phyloP scores from a whole-genome alignment of 1,140 invertebrate genomes.

The Xylocopa sonorina region DNA sequence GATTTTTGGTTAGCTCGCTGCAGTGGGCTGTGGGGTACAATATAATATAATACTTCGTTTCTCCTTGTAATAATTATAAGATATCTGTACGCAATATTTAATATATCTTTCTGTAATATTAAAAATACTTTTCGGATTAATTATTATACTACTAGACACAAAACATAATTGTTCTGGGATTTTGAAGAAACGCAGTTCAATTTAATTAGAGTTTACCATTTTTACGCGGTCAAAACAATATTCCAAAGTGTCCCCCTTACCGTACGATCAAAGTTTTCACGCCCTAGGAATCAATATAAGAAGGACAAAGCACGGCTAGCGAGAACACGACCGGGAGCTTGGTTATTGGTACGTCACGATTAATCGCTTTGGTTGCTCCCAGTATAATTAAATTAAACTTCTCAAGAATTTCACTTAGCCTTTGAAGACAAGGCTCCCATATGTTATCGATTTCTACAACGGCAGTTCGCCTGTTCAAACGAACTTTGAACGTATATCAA shows the following conservation, averaged over 20 bases:
- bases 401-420: slow-evolving; percentile 75
- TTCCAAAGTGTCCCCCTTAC: slow-evolving; percentile 26
- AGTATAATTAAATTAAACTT: slow-evolving; percentile 76
- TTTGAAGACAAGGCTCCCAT: slow-evolving; percentile 63
- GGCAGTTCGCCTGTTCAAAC: slow-evolving; percentile 24
- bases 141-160: too few relatives aligned
- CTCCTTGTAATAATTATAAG: too few relatives aligned
- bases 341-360: slow-evolving; percentile 66
- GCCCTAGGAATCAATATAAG: slow-evolving; percentile 33
- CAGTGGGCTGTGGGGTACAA: too few relatives aligned
- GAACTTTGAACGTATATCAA: slow-evolving; percentile 67
- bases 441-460: slow-evolving; percentile 69
- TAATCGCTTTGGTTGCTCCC: slow-evolving; percentile 66
- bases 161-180: too few relatives aligned
- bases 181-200: too few relatives aligned
- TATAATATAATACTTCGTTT: too few relatives aligned
- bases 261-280: slow-evolving; percentile 40
- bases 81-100: too few relatives aligned
- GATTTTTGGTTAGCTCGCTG: too few relatives aligned
- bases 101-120: too few relatives aligned
- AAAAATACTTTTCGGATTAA: too few relatives aligned
- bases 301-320: slow-evolving; percentile 12
- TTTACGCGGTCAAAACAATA: too few relatives aligned
- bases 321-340: slow-evolving; percentile 31
- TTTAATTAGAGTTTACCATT: too few relatives aligned